Evolutionary conservation across 2,113 vertebrate species (phyloP).

Genomic region (Columba livia): DNA sequence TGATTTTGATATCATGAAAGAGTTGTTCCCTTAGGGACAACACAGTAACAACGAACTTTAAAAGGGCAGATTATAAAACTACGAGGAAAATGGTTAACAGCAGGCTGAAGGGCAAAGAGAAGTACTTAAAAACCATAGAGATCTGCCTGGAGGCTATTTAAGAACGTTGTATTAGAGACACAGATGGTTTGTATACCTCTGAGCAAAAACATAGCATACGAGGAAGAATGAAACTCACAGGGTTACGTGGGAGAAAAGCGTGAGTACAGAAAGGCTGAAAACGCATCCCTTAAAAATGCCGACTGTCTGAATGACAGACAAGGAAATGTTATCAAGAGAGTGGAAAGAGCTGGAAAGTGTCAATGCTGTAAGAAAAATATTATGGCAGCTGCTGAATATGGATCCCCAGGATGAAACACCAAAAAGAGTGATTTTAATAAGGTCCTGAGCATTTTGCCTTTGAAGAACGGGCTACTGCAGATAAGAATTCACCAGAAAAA

Average conservation of each 20-base stretch:
- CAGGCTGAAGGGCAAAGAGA: conserved; percentile 64
- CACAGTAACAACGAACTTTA: conserved; percentile 50
- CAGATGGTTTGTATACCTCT: conserved; percentile 70
- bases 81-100: conserved; percentile 61
- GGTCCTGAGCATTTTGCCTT: not conserved
- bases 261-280: conserved; percentile 12
- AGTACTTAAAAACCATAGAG: conserved; percentile 56
- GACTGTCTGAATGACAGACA: not conserved
- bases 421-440: not conserved
- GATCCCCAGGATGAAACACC: not conserved
- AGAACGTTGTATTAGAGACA: conserved; percentile 59
- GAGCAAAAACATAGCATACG: conserved; percentile 25
- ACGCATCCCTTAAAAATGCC: not conserved
- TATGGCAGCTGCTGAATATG: not conserved
- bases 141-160: conserved; percentile 68
- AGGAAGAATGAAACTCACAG: conserved; percentile 32
- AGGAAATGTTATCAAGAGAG: not conserved
- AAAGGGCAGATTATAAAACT: conserved; percentile 60
- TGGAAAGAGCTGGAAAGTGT: not conserved
- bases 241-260: conserved; percentile 23
- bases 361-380: not conserved
- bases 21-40: conserved; percentile 47
- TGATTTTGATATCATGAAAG: conserved; percentile 56
- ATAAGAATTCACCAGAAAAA: not conserved
- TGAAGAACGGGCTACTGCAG: not conserved